Conservation (phyloP, 2,797 vertebrate genomes). For the Rachycentron canadum region DNA sequence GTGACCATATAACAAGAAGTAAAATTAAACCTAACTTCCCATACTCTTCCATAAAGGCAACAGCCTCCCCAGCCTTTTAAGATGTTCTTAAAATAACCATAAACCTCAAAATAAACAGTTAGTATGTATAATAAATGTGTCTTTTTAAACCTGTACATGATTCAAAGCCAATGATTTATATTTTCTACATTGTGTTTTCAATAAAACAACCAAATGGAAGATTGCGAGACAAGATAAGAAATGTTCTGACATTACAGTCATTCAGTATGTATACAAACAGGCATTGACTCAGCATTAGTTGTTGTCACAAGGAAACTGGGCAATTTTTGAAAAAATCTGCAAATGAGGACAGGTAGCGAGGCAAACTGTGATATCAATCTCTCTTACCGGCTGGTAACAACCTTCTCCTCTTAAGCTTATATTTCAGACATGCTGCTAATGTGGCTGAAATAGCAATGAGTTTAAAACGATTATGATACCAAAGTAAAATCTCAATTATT, state of each 20-base stretch:
- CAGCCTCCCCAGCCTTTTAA: neutral
- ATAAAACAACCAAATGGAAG: neutral
- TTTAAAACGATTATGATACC: neutral
- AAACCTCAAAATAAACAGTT: neutral
- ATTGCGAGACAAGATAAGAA: neutral
- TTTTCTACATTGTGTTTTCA: neutral
- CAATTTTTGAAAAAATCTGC: constrained; percentile 27
- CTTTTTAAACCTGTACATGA: neutral
- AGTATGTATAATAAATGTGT: neutral
- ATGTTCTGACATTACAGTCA: neutral
- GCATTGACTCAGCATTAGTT: neutral
- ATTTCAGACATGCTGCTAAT: constrained; percentile 1
- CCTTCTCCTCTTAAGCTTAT: neutral
- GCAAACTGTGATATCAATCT: constrained; percentile 18
- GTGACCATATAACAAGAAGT: neutral
- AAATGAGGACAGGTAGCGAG: constrained; percentile 5
- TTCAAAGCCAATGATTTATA: neutral
- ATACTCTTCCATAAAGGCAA: neutral
- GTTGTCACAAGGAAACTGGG: constrained; percentile 26
- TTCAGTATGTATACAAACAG: neutral
- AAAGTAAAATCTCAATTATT: neutral
- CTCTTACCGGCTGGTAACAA: constrained; percentile 9
- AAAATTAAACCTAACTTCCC: neutral
- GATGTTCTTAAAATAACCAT: neutral
- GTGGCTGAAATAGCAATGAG: constrained; percentile 4